These are phyloP conservation scores for Clarias laeviceps DNA, from an alignment of 2,797 vertebrate genomes.

Conservation along the genomic window DNA sequence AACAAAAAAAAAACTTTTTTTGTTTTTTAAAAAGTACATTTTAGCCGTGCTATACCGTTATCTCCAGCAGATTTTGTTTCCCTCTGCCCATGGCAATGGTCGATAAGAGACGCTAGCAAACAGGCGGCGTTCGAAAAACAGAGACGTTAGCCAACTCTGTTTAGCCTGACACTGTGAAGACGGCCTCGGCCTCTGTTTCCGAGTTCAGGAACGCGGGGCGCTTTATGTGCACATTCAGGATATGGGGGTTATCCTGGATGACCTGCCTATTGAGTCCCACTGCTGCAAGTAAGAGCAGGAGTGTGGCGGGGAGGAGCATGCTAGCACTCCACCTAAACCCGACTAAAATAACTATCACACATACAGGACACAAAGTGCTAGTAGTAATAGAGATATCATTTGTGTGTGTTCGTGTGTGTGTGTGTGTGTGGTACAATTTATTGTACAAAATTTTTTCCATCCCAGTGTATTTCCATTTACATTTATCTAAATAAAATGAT, in stretches of 20 bases:
- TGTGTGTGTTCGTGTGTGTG: not conserved
- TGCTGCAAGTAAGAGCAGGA: conserved; percentile 56
- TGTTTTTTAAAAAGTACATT: not conserved
- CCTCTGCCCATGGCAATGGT: not conserved
- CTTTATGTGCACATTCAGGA: conserved; percentile 79
- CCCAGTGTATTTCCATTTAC: not conserved
- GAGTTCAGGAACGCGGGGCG: conserved; percentile 72
- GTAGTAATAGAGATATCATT: not conserved
- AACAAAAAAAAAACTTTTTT: too few relatives aligned
- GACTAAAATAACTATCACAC: not conserved
- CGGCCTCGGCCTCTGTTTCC: conserved; percentile 56
- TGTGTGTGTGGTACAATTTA: not conserved
- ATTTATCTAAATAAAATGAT: not conserved
- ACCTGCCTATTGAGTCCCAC: conserved; percentile 73
- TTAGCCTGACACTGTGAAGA: conserved; percentile 62
- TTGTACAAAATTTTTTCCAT: not conserved
- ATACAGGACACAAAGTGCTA: not conserved
- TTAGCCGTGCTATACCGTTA: not conserved
- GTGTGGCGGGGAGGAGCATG: conserved; percentile 24
- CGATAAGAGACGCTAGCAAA: not conserved
- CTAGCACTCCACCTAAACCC: conserved; percentile 3
- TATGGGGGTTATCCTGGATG: conserved; percentile 84
- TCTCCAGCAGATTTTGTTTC: not conserved
- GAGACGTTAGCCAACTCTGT: not conserved
- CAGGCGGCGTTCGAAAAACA: not conserved